Percentiles rank a stretch among this genome's conserved stretches.
phyloP scores from a whole-genome alignment of 1,140 invertebrate genomes.

The Apolygus lucorum region DNA sequence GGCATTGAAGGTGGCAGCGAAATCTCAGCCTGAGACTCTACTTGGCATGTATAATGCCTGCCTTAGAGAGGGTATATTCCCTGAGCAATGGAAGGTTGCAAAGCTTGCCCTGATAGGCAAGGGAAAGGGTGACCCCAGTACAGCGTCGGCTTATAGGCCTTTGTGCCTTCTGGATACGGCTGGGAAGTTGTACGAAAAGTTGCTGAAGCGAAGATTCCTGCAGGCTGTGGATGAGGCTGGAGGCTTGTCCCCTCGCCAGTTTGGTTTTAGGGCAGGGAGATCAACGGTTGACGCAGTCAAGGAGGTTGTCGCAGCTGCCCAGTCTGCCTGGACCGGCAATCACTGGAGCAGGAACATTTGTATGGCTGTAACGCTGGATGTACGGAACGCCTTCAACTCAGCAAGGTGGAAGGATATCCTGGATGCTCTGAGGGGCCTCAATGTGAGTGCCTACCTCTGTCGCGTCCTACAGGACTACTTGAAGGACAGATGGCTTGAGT shows the following conservation, averaged over 20 bases:
- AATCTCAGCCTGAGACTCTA: conserved; percentile 1
- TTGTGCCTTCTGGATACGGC: conserved; percentile 32
- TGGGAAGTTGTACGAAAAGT: conserved; percentile 31
- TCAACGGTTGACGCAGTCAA: conserved; percentile 34
- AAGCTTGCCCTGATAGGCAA: conserved; percentile 27
- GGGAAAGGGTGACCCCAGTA: conserved; percentile 21
- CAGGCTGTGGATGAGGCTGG: conserved; percentile 26
- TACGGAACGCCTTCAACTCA: conserved; percentile 10
- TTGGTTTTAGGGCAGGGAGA: conserved; percentile 31
- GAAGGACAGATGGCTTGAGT: conserved; percentile 14
- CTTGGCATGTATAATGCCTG: conserved; percentile 27
- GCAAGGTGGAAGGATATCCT: conserved; percentile 25
- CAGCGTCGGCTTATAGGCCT: conserved; percentile 16
- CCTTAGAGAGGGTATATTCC: conserved; percentile 24
- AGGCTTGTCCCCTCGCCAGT: conserved; percentile 31
- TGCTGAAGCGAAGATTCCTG: conserved; percentile 27
- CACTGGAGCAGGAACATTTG: neutral
- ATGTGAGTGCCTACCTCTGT: neutral
- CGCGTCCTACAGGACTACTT: conserved; percentile 29
- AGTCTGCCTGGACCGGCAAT: neutral
- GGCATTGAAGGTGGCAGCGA: conserved; percentile 26
- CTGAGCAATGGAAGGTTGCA: conserved; percentile 27
- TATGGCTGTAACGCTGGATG: conserved; percentile 21
- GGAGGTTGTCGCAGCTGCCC: conserved; percentile 6
- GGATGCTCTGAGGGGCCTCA: conserved; percentile 23